Evolutionary conservation across 2,888 invertebrate genomes (phyloP).

Genomic region (Hartigia nigra): DNA sequence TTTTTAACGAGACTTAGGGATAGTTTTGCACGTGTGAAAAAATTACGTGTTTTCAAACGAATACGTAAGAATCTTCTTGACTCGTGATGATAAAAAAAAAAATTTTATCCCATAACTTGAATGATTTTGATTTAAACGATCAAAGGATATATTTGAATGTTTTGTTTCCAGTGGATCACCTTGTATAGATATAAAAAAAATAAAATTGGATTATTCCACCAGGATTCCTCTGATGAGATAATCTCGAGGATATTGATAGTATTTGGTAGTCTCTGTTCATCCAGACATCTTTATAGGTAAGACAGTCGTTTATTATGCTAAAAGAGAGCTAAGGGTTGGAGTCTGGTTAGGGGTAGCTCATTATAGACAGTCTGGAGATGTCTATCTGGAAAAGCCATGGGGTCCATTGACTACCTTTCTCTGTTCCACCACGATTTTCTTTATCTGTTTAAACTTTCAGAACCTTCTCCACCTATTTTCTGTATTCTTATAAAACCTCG

Average conservation of each 20-base stretch:
- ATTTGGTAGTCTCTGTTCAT: neutral
- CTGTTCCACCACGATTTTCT: neutral
- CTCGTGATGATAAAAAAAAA: neutral
- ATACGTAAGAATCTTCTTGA: neutral
- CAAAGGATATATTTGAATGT: no score
- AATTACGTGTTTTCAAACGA: neutral
- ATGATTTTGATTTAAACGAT: no score
- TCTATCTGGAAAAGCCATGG: conserved; percentile 14
- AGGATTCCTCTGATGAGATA: no score
- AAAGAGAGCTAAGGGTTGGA: neutral
- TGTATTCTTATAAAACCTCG: neutral
- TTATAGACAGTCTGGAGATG: conserved; percentile 20
- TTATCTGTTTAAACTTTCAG: neutral
- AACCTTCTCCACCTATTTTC: neutral
- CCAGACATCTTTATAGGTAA: conserved; percentile 10
- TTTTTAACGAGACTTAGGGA: neutral
- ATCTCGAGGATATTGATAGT: no score
- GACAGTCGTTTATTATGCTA: conserved; percentile 21
- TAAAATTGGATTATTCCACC: no score
- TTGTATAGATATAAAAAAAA: no score
- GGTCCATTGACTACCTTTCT: neutral
- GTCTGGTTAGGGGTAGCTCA: conserved; percentile 11
- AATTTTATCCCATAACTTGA: no score
- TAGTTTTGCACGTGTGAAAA: neutral
- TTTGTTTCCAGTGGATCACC: no score